Evolutionary conservation across 1,140 invertebrate genomes (phyloP).

Genomic region (Limonius californicus): DNA sequence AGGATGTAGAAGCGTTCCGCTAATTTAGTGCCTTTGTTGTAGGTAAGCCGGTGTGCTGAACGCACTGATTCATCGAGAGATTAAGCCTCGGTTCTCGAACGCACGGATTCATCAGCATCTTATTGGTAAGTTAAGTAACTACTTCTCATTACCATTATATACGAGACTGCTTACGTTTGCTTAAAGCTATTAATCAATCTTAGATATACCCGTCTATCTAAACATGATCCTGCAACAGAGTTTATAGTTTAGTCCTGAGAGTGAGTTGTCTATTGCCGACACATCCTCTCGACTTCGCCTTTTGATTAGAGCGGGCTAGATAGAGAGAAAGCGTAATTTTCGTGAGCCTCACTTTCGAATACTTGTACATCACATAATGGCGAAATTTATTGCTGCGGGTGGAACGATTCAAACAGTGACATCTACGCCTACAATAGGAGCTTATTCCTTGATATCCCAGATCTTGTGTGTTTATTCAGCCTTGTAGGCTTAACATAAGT

Average conservation of each 20-base stretch:
- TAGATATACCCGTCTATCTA: slow-evolving; percentile 6
- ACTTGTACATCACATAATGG: slow-evolving; percentile 3
- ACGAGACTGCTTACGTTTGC: slow-evolving; percentile 9
- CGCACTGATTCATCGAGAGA: slow-evolving; percentile 4
- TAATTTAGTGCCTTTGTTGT: slow-evolving; percentile 8
- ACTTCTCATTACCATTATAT: slow-evolving; percentile 14
- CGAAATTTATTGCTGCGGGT: slow-evolving; percentile 7
- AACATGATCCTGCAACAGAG: slow-evolving; percentile 3
- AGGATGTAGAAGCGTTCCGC: neutral
- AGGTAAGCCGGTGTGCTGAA: neutral
- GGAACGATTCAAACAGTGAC: slow-evolving; percentile 9
- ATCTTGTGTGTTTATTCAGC: slow-evolving; percentile 12
- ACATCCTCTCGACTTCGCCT: neutral
- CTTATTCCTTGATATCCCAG: slow-evolving; percentile 10
- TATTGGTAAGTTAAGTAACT: slow-evolving; percentile 7
- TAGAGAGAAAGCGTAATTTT: neutral
- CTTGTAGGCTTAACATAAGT: slow-evolving; percentile 13
- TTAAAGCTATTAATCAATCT: slow-evolving; percentile 14
- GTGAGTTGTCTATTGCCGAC: neutral
- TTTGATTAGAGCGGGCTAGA: neutral
- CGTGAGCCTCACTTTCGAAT: neutral
- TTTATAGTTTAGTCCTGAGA: neutral
- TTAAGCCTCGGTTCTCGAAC: neutral
- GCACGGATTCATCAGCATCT: slow-evolving; percentile 3
- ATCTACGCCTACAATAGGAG: slow-evolving; percentile 7